Conservation (phyloP, 2,797 vertebrate species). For the Urosaurus nigricauda region DNA sequence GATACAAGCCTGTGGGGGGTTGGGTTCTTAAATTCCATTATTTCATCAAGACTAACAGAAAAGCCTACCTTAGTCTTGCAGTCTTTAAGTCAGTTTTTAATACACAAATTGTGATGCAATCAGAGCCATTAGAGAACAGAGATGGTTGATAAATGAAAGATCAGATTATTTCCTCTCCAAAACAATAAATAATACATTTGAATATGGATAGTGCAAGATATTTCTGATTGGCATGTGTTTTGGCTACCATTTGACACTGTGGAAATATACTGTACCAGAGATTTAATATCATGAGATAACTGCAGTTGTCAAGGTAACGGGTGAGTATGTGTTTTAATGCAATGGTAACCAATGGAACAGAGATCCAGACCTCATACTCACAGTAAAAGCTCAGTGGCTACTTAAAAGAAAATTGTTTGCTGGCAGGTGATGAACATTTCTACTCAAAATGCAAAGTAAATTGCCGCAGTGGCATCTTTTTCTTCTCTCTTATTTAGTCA, state of each 20-base stretch:
- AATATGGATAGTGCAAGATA: constrained; percentile 39
- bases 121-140: constrained; percentile 16
- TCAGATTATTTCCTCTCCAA: constrained; percentile 13
- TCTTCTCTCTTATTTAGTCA: constrained; percentile 1
- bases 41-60: background rate
- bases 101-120: background rate
- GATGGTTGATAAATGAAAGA: constrained; percentile 20
- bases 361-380: background rate
- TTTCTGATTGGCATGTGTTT: constrained; percentile 51
- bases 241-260: constrained; percentile 31
- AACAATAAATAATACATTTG: constrained; percentile 44
- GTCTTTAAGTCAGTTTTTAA: background rate
- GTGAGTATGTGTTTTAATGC: constrained; percentile 62
- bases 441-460: constrained; percentile 40
- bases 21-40: background rate
- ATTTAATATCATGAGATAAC: constrained; percentile 59
- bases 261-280: constrained; percentile 48
- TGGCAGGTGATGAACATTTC: background rate
- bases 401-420: constrained; percentile 12
- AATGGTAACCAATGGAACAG: constrained; percentile 40
- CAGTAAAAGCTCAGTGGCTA: background rate
- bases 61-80: background rate
- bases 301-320: constrained; percentile 77
- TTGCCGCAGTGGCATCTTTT: background rate
- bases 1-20: background rate